Base-by-base conservation (phyloP, 2,113 vertebrate species). In the Alethe castanea region DNA sequence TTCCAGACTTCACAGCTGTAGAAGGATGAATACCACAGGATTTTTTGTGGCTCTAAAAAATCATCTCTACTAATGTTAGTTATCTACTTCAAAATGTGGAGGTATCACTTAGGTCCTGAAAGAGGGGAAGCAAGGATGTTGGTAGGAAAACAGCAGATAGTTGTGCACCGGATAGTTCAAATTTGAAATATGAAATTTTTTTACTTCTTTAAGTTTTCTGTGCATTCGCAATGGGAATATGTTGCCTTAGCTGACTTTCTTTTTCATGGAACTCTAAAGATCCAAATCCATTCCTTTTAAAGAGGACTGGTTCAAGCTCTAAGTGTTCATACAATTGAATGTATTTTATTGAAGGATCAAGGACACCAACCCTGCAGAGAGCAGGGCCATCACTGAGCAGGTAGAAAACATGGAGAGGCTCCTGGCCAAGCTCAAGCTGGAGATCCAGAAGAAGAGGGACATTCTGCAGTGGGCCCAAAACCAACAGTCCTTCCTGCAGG, bases 341-440 rank as follows among this genome's bases (percentile, higher is more conserved):
- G 8, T 59, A 35, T 89, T 92, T 95, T 82, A 25, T 81, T 88
- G 19, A 91, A 99, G 99, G 97, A 98, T 98, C 73, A 95, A 98
- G 87, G 98, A 98, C 80, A 98, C 98, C 74, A 98, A 98, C 79
- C 98, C 98, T 5, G 54, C 96, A 26, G 98, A 99, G 88, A 98
- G 98, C 64, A 97, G 42, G 1, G 95, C 96, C 78, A 98, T 99
- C 82, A 96, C 96, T 59, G 95, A 98, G 86, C 98, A 98, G 72
- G 97, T 99, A 36, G 94, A 94, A 44, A 92, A 45, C 24, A 98
- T 99, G 96, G 98, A 99, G 81, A 88, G 81, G 9, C 97, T 98
- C 77, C 96, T 99, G 88, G 60, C 50, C 80, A 95, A 94, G 81
- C 97, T 98, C 50, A 98, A 97, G 85, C 44, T 35, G 33, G 97